Percentiles rank a stretch among this genome's conserved stretches.
Evolutionary conservation across 2,113 vertebrate species (phyloP).

Genomic region (Paramisgurnus dabryanus): DNA sequence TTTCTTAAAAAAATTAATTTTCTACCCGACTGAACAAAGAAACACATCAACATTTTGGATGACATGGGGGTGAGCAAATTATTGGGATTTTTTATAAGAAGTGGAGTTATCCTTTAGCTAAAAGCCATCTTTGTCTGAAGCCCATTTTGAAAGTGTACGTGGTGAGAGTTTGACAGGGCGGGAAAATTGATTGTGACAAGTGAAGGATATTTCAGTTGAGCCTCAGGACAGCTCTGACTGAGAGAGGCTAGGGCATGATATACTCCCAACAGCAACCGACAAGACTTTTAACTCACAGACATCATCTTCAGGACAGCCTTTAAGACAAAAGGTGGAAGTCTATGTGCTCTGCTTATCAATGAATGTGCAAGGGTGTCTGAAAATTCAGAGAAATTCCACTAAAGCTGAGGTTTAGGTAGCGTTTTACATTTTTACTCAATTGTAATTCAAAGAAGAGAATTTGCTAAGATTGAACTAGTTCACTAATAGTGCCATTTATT

Average conservation of each 20-base stretch:
- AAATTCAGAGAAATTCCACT: neutral
- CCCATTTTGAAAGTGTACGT: constrained; percentile 51
- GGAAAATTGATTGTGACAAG: constrained; percentile 54
- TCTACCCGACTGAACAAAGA: too few species aligned
- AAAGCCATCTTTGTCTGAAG: constrained; percentile 53
- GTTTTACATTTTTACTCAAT: neutral
- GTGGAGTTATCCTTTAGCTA: constrained; percentile 26
- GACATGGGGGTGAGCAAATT: too few species aligned
- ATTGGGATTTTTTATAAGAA: too few species aligned
- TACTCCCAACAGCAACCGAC: constrained; percentile 51
- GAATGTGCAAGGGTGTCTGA: neutral
- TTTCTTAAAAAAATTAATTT: too few species aligned
- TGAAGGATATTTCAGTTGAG: constrained; percentile 60
- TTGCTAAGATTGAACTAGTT: too few species aligned
- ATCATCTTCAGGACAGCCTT: neutral
- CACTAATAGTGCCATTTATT: too few species aligned
- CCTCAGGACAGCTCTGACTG: constrained; percentile 57
- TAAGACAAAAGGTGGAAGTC: neutral
- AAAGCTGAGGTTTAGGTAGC: neutral
- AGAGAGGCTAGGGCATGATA: constrained; percentile 62
- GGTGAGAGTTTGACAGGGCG: constrained; percentile 47
- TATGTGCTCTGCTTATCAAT: neutral
- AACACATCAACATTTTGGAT: too few species aligned
- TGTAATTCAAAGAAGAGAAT: neutral
- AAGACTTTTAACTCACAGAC: constrained; percentile 17